phyloP scores from a whole-genome alignment of 2,797 vertebrate species.

The Benthosema pterotum region DNA sequence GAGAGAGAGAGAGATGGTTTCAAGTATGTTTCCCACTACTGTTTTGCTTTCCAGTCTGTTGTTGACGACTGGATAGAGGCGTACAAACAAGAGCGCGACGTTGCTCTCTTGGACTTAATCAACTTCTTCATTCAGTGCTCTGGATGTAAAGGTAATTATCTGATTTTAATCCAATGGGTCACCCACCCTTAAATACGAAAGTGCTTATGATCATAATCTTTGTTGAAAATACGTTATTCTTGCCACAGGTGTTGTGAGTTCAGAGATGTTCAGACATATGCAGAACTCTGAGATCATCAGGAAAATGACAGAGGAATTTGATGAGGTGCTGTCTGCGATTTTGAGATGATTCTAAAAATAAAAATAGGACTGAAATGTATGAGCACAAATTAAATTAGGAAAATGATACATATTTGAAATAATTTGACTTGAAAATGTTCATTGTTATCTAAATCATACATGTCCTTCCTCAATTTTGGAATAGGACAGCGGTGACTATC shows the following conservation, averaged over 20 bases:
- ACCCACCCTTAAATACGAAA: neutral
- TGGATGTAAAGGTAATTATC: conserved; percentile 93
- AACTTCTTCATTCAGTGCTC: conserved; percentile 99
- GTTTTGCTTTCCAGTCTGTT: conserved; percentile 84
- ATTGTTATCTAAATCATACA: neutral
- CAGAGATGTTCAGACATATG: conserved; percentile 99
- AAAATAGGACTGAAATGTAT: too few species aligned
- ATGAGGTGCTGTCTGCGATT: conserved; percentile 85
- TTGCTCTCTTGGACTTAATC: conserved; percentile 96
- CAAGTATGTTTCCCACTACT: too few species aligned
- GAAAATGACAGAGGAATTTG: conserved; percentile 38
- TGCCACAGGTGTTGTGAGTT: conserved; percentile 91
- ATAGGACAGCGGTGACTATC: conserved; percentile 98
- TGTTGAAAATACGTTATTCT: neutral
- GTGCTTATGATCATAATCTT: neutral
- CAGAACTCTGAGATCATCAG: conserved; percentile 95
- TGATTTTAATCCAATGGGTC: too few species aligned
- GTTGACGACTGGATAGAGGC: conserved; percentile 99
- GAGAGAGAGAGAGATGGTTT: too few species aligned
- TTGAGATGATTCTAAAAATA: too few species aligned
- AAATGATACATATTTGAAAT: too few species aligned
- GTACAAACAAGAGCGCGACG: conserved; percentile 96
- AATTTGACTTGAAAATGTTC: neutral
- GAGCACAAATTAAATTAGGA: neutral
- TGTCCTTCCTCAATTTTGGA: conserved; percentile 37